Conservation (phyloP, 2,113 vertebrate species). For the Caranx melampygus region DNA sequence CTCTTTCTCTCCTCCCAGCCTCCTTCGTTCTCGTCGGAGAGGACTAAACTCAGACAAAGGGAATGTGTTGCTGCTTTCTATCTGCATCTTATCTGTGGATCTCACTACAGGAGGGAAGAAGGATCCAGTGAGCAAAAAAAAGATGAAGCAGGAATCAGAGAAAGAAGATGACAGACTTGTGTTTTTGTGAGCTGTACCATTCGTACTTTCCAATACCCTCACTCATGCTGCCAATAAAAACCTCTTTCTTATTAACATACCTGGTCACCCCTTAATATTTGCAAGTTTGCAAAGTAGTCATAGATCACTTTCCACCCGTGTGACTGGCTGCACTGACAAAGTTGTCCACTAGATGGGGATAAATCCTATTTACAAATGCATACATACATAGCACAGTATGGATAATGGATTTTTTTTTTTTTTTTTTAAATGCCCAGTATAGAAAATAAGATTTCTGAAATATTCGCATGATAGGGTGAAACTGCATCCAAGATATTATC, state of each 20-base stretch:
- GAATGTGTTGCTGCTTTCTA: slow-evolving; percentile 29
- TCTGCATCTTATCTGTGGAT: slow-evolving; percentile 8
- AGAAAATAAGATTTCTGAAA: too few species aligned
- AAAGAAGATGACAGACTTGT: neutral
- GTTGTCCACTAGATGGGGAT: slow-evolving; percentile 20
- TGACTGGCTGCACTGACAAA: slow-evolving; percentile 12
- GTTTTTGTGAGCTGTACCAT: neutral
- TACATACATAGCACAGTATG: too few species aligned
- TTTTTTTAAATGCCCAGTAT: too few species aligned
- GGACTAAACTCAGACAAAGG: slow-evolving; percentile 36
- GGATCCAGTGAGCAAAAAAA: neutral
- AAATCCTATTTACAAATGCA: neutral
- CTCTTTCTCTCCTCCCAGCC: neutral
- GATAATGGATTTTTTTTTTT: too few species aligned
- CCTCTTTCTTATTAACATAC: too few species aligned
- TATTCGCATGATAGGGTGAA: too few species aligned
- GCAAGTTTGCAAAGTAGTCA: neutral
- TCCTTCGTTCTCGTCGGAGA: neutral
- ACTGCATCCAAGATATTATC: too few species aligned
- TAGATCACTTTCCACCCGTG: neutral
- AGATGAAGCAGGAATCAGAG: neutral
- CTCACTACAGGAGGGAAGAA: too few species aligned
- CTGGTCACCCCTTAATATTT: too few species aligned
- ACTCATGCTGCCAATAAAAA: neutral
- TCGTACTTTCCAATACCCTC: neutral